Conservation (phyloP, 2,888 invertebrate species). For the Macropis europaea region DNA sequence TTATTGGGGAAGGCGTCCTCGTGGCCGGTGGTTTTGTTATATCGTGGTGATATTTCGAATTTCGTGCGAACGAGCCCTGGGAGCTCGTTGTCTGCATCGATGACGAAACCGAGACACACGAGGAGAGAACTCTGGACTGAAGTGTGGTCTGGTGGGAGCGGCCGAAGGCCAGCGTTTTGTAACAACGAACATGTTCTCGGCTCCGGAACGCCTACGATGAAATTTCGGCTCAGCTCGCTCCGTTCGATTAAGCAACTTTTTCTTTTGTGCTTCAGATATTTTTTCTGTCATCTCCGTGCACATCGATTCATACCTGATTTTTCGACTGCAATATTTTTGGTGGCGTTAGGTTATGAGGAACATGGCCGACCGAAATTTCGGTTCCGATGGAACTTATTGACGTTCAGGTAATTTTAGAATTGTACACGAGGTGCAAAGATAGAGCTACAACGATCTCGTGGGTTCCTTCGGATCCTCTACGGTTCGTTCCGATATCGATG, state of each 20-base stretch:
- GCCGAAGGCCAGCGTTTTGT: constrained; percentile 57
- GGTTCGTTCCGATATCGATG: constrained; percentile 40
- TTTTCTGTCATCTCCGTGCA: too few relatives aligned
- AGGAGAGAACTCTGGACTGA: constrained; percentile 50
- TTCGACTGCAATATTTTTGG: too few relatives aligned
- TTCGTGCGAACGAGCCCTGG: constrained; percentile 21
- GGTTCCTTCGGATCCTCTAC: not conserved
- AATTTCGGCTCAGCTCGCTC: constrained; percentile 43
- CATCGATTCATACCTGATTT: too few relatives aligned
- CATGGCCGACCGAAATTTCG: constrained; percentile 14
- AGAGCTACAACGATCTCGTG: not conserved
- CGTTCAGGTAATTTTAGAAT: not conserved
- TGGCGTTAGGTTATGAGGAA: constrained; percentile 25
- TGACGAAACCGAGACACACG: constrained; percentile 51
- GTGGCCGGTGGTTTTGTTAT: constrained; percentile 35
- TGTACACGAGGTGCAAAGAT: too few relatives aligned
- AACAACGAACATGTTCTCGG: constrained; percentile 41
- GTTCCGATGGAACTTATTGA: too few relatives aligned
- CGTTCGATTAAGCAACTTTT: constrained; percentile 40
- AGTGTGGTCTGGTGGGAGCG: constrained; percentile 43
- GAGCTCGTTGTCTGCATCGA: constrained; percentile 20
- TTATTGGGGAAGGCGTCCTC: constrained; percentile 8
- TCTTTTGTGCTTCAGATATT: not conserved
- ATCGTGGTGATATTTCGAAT: constrained; percentile 45
- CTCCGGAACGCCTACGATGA: constrained; percentile 51